Base-by-base conservation (phyloP, 2,113 vertebrate species). In the Platysteira castanea region DNA sequence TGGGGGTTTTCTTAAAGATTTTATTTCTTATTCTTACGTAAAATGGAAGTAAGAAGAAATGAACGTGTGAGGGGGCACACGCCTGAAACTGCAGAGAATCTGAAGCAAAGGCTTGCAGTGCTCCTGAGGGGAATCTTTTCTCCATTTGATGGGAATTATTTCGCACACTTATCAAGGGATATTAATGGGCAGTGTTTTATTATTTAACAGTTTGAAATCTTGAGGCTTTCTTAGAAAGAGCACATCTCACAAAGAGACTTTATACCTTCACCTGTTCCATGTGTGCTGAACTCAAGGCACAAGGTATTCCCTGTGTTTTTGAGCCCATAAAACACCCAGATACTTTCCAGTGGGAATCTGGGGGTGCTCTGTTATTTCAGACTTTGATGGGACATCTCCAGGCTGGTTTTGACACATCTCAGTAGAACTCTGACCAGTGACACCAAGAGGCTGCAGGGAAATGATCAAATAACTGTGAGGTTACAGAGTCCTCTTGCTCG, bases 171-270 rank as follows among this genome's bases (percentile, higher is more conserved):
- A 49, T 18, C 33, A 24, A 46, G 33, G 24, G 23, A 17, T 27
- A 28, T 41, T 81, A 68, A 77, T 30, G 24, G 54, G 2, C 14
- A 37, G 9, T 16, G 9, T 11, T 88, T 21, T 20, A 33, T 52
- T 59, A 57, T 44, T 79, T 57, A 79, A 7, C 47, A 57, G 7
- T 28, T 57, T 15, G 21, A 80, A 23, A 33, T 52, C 46, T 69
- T 31, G 53, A 18, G 41, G 13, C 13, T 23, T 87, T 73, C 63
- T 52, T 35, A 70, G 35, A 37, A 44, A 42, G 42, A 75, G 31
- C 1, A 2, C 6, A 3, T 23, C 1, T 2, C 21, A 12, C 28
- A 13, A 27, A 35, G 8, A 46, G 31, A 16, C 13, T 53, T 39
- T 6, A 7, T 16, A 12, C 4, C 2, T 61, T 52, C 15, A 19